Conservation (phyloP, 1,140 invertebrate genomes). For the Acyrthosiphon pisum region DNA sequence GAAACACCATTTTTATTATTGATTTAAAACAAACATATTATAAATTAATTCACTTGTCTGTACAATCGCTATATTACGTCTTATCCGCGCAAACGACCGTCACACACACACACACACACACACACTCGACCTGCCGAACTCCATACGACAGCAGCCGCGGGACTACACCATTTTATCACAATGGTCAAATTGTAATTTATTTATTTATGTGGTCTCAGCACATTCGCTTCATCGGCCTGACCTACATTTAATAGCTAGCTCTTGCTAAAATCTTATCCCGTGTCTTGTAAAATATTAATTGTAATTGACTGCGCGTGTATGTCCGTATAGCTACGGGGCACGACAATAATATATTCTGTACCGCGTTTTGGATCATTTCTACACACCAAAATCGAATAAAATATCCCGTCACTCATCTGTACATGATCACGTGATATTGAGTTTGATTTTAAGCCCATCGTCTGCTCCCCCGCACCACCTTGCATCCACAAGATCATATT, state of each 20-base stretch:
- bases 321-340: too few relatives aligned
- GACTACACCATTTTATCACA: not conserved
- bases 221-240: too few relatives aligned
- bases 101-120: not conserved
- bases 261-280: too few relatives aligned
- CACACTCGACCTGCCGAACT: too few relatives aligned
- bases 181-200: too few relatives aligned
- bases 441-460: not conserved
- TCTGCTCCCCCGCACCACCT: not conserved
- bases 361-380: not conserved
- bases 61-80: not conserved
- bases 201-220: too few relatives aligned
- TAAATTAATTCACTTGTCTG: not conserved
- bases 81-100: too few relatives aligned
- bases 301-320: too few relatives aligned
- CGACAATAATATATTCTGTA: not conserved
- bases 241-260: too few relatives aligned
- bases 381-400: not conserved
- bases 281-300: not conserved
- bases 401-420: not conserved
- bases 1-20: not conserved
- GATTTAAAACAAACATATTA: not conserved
- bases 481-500: not conserved
- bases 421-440: not conserved
- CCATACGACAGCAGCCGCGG: not conserved